These are phyloP conservation scores for Pantherophis guttatus DNA, from an alignment of 2,113 vertebrate genomes.

Conservation along the genomic window DNA sequence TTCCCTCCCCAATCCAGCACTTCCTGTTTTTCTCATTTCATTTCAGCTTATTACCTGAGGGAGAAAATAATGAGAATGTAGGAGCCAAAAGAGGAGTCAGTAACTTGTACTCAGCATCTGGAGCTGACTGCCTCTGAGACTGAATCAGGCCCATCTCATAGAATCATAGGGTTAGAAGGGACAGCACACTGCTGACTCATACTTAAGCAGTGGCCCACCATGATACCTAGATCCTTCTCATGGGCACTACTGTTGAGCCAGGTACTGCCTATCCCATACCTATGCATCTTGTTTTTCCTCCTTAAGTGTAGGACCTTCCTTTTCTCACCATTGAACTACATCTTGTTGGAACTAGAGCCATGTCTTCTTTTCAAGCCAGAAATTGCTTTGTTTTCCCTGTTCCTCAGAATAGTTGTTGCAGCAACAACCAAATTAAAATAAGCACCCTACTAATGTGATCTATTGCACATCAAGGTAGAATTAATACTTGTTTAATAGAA, in stretches of 20 bases:
- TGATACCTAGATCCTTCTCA: not conserved
- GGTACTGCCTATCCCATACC: not conserved
- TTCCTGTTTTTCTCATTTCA: conserved; percentile 60
- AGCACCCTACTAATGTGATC: too few relatives aligned
- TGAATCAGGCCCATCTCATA: not conserved
- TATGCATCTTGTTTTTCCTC: not conserved
- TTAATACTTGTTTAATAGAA: not conserved
- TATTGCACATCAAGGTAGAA: not conserved
- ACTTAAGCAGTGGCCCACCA: not conserved
- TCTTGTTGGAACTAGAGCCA: conserved; percentile 21
- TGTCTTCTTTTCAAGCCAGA: conserved; percentile 9
- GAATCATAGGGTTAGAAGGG: not conserved
- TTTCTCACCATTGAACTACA: not conserved
- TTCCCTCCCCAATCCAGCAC: conserved; percentile 48
- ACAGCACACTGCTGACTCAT: not conserved
- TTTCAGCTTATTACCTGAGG: conserved; percentile 47
- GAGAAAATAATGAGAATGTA: conserved; percentile 45
- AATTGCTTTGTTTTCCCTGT: not conserved
- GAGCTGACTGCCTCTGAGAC: conserved; percentile 18
- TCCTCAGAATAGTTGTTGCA: not conserved
- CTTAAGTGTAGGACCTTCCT: not conserved
- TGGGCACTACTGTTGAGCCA: not conserved
- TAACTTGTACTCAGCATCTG: conserved; percentile 15
- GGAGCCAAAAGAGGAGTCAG: conserved; percentile 34
- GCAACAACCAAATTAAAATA: not conserved